Percentiles rank a stretch among this genome's conserved stretches.
These are phyloP conservation scores for Paradoxurus hermaphroditus DNA, from an alignment of 2,113 vertebrate species.

Conservation along the genomic window DNA sequence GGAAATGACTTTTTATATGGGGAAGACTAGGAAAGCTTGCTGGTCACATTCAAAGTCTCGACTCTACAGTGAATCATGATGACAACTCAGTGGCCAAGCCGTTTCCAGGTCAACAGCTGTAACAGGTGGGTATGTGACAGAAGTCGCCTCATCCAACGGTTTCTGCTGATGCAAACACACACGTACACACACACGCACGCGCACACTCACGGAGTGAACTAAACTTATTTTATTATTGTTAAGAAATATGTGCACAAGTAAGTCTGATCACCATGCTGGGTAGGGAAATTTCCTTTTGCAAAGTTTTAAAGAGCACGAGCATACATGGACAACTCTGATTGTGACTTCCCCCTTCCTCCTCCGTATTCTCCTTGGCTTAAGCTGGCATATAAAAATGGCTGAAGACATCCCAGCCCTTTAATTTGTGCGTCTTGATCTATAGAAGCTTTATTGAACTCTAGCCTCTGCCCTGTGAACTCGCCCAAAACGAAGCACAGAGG, in stretches of 20 bases:
- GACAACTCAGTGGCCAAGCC: neutral
- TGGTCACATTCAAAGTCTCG: neutral
- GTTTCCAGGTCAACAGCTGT: neutral
- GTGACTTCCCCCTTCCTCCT: neutral
- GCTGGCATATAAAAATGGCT: neutral
- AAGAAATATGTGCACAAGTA: neutral
- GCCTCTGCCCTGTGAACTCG: neutral
- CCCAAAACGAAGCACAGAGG: neutral
- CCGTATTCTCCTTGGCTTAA: neutral
- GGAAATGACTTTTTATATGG: neutral
- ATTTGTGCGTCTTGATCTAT: neutral
- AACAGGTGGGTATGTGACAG: neutral
- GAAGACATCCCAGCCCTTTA: neutral
- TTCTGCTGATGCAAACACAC: neutral
- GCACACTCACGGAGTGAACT: neutral
- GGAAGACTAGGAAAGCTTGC: neutral
- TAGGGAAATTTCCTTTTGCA: neutral
- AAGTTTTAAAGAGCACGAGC: neutral
- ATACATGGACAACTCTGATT: neutral
- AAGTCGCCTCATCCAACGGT: neutral
- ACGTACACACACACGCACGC: fast-evolving
- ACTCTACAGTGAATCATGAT: neutral
- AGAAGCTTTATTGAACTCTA: neutral
- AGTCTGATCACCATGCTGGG: neutral
- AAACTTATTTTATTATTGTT: neutral